Evolutionary conservation across 92 coral and sea anemone species (phyloP), one percentile per base, ranked within the genome.

Genomic region (Epizoanthus rinbou): DNA sequence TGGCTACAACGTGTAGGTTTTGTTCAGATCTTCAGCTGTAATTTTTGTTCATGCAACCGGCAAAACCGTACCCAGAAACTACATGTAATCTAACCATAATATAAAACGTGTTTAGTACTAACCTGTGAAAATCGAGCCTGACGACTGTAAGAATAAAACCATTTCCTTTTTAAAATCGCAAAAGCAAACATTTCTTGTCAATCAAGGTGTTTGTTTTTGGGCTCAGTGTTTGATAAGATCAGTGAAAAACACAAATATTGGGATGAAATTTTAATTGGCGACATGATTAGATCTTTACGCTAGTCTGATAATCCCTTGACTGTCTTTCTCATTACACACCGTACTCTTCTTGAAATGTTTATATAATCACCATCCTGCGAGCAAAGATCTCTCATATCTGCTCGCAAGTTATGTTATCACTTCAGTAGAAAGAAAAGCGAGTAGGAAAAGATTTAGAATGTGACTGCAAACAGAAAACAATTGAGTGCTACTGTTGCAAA

Each of bases 241-340:
- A 53, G 80, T n/a, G 39, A 24, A 64, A 74, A 74, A 74, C 25
- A 33, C 65, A 74, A 74, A 74, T 62, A 74, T 23, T 21, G 80
- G 13, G 45, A 74, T 74, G 45, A 74, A 74, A 52, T 11, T 53
- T 74, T 74, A 74, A 74, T 74, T 74, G 80, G 80, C 18, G 64
- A 74, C 64, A 74, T 74, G 57, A 74, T 74, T 74, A 74, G 80
- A 45, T 54, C 57, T 56, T 74, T 53, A n/a, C 64, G 45, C 64
- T 63, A 16, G 31, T 28, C 41, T 54, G 80, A 31, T 74, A 74
- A 54, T 74, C 43, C 28, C 43, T 67, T 37, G 3, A 10, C 59
- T 74, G 80, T 56, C 65, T 25, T 25, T 54, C 64, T 74, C 63
- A 74, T 57, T 17, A 56, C 19, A 47, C 5, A 15, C 43, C 18